Percentiles rank a stretch among this genome's conserved stretches.
Conservation (phyloP, 1,140 invertebrate species). For the Nixonia krombeini region DNA sequence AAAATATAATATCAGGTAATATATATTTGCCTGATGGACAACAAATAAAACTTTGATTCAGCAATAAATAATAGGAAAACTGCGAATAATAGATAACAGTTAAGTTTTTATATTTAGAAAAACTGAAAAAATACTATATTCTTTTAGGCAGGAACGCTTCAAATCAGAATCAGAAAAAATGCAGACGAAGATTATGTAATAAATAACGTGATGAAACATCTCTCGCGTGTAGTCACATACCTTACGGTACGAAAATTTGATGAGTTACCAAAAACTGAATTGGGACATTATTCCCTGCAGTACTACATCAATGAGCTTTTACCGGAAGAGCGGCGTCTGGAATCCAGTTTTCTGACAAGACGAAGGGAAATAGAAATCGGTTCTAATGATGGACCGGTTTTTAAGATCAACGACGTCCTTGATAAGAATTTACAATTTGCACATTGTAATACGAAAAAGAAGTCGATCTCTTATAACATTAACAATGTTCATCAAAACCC, state of each 20-base stretch:
- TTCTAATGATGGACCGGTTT: background rate
- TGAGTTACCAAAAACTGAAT: slow-evolving; percentile 23
- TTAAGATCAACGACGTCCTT: background rate
- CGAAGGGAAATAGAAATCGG: background rate
- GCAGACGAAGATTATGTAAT: slow-evolving; percentile 79
- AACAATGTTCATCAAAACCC: background rate
- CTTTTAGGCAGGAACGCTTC: slow-evolving; percentile 75
- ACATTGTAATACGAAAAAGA: background rate
- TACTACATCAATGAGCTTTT: slow-evolving; percentile 54
- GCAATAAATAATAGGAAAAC: too few species aligned
- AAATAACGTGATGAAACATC: slow-evolving; percentile 74
- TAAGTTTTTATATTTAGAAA: too few species aligned
- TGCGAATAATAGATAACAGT: too few species aligned
- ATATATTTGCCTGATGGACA: too few species aligned
- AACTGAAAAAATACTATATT: too few species aligned
- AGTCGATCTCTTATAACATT: background rate
- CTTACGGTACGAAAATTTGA: slow-evolving; percentile 75
- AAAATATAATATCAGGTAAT: too few species aligned
- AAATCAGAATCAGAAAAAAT: slow-evolving; percentile 77
- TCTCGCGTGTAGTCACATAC: slow-evolving; percentile 73
- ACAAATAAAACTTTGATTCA: too few species aligned
- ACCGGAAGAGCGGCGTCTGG: slow-evolving; percentile 1
- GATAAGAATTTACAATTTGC: background rate
- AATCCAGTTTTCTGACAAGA: background rate
- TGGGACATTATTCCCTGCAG: slow-evolving; percentile 30